Evolutionary conservation across 1,140 invertebrate species (phyloP), one percentile per base, ranked within the genome.

Genomic region (Aphidius gifuensis): DNA sequence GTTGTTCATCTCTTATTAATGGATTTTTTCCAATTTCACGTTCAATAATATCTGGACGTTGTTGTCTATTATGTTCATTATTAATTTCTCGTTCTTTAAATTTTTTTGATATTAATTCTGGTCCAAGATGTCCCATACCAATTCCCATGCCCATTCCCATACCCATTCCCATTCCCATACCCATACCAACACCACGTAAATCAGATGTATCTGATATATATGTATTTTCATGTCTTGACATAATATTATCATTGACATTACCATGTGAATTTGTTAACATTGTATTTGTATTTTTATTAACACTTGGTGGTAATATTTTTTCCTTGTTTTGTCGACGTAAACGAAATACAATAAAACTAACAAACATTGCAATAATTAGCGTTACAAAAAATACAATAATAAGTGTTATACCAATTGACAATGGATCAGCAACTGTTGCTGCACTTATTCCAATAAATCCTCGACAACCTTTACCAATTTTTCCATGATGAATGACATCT

Each of bases 371-470:
- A 6, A 95, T 87, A 21, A 96, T 83, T 8, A 96, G 80, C 51
- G 94, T 91, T 4, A 94, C 88, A 71, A 98, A 96, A 80, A 98
- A 97, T 5, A 96, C 91, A 50, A 97, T 94, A 1, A 98, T 92
- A 32, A 98, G 80, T 2, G 93, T 94, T 44, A 96, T 90, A 42
- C 94, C 93, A 48, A 96, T 93, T 69, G 90, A 93, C 1, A 96
- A 78, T 1, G 93, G 93, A 82, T 94, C 91, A 5, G 92, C 88
- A 1, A 88, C 87, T 60, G 90, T 86, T 1, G 89, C 86, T 6
- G 88, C 85, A 45, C 88, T 90, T 38, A 89, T 85, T 16, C 88
- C 91, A 50, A 89, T 85, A 43, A 86, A 84, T 44, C 87, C 89
- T 43, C 85, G 83, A 72, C 90, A 92, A 7, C 90, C 88, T 46